A percentile compares a stretch with the other conserved stretches of the same genome.
phyloP scores from a whole-genome alignment of 2,797 vertebrate species.

The Squalus acanthias region DNA sequence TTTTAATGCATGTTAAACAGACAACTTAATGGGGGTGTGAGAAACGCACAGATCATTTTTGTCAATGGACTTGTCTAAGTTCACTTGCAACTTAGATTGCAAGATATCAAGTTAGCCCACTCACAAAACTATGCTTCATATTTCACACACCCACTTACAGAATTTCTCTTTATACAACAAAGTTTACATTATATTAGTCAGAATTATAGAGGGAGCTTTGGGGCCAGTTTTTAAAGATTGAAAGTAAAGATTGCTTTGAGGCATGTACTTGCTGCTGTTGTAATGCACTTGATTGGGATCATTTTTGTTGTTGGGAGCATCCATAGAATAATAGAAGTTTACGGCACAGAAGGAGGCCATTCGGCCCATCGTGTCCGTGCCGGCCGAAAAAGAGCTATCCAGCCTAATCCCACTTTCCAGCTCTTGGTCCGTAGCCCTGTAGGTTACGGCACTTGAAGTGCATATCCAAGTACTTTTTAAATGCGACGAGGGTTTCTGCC shows the following conservation, averaged over 20 bases:
- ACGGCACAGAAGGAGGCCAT: too few relatives aligned
- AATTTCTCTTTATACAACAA: not conserved
- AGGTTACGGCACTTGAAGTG: too few relatives aligned
- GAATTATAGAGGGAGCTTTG: not conserved
- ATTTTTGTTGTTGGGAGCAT: not conserved
- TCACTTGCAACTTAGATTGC: not conserved
- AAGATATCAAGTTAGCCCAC: not conserved
- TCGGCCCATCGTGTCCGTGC: too few relatives aligned
- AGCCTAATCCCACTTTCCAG: too few relatives aligned
- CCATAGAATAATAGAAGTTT: too few relatives aligned
- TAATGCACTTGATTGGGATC: not conserved
- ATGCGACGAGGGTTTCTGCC: too few relatives aligned
- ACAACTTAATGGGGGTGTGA: not conserved
- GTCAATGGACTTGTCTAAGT: not conserved
- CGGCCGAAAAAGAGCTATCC: too few relatives aligned
- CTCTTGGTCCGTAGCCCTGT: too few relatives aligned
- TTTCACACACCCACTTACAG: not conserved
- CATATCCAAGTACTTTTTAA: too few relatives aligned
- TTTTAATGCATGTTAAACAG: not conserved
- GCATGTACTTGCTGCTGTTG: not conserved
- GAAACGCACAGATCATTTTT: not conserved
- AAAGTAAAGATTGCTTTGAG: too few relatives aligned
- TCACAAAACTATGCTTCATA: not conserved
- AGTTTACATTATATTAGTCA: not conserved
- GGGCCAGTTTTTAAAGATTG: not conserved